Evolutionary conservation across 2,888 invertebrate genomes (phyloP).

Genomic region (Catocala nupta): DNA sequence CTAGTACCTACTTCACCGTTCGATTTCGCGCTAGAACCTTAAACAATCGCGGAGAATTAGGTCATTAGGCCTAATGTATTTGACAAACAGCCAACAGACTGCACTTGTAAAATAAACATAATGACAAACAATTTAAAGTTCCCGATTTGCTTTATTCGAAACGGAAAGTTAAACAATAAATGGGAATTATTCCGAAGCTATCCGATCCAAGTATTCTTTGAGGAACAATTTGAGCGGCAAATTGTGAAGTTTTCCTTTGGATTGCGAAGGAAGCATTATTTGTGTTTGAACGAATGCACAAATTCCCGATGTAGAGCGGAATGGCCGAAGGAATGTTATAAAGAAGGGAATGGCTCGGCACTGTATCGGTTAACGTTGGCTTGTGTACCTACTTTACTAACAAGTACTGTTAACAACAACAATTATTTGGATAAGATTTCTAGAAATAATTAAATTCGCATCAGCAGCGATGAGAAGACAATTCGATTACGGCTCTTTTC

Average conservation of each 20-base stretch:
- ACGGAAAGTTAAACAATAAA: conserved; percentile 35
- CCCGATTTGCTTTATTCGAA: conserved; percentile 21
- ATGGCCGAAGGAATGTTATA: conserved; percentile 59
- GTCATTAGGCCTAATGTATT: too few relatives aligned
- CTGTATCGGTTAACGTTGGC: conserved; percentile 27
- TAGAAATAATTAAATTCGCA: too few relatives aligned
- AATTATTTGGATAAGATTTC: not conserved
- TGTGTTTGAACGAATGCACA: conserved; percentile 59
- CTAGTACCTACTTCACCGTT: too few relatives aligned
- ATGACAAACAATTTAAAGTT: conserved; percentile 21
- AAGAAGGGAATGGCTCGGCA: conserved; percentile 43
- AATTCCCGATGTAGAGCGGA: conserved; percentile 53
- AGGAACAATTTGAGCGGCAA: conserved; percentile 46
- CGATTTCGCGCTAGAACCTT: too few relatives aligned
- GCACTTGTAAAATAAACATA: not conserved
- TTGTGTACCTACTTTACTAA: conserved; percentile 4
- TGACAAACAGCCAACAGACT: too few relatives aligned
- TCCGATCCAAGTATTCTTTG: conserved; percentile 44
- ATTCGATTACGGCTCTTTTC: too few relatives aligned
- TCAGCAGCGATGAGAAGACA: too few relatives aligned
- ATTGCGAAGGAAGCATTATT: conserved; percentile 45
- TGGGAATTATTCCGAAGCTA: conserved; percentile 41
- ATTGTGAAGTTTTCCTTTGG: conserved; percentile 49
- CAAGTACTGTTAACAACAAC: not conserved
- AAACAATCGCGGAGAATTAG: too few relatives aligned